phyloP scores from a whole-genome alignment of 2,888 invertebrate species.

The Xylota segnis region DNA sequence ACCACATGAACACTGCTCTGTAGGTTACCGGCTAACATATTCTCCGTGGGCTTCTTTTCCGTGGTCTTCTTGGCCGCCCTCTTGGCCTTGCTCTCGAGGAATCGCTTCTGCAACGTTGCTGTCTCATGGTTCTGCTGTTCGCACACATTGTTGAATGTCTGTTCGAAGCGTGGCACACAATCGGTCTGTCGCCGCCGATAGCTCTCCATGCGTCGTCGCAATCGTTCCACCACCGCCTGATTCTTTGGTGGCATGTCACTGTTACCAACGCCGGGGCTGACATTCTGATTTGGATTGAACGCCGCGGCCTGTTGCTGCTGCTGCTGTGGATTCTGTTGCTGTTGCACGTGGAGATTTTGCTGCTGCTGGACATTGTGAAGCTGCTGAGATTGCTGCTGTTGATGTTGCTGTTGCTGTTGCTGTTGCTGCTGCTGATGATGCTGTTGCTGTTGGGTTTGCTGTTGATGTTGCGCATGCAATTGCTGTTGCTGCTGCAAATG shows the following conservation, averaged over 20 bases:
- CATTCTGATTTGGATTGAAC: slow-evolving; percentile 78
- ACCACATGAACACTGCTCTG: slow-evolving; percentile 92
- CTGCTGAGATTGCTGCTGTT: slow-evolving; percentile 81
- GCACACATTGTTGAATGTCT: slow-evolving; percentile 93
- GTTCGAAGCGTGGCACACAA: slow-evolving; percentile 94
- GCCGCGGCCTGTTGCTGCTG: slow-evolving; percentile 71
- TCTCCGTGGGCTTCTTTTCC: slow-evolving; percentile 86
- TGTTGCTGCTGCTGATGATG: slow-evolving; percentile 79
- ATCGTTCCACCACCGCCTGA: slow-evolving; percentile 94
- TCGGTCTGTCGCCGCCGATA: slow-evolving; percentile 94
- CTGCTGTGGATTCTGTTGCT: slow-evolving; percentile 80
- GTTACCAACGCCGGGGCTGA: slow-evolving; percentile 57
- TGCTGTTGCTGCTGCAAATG: slow-evolving; percentile 78
- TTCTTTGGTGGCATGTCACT: slow-evolving; percentile 91
- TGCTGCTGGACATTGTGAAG: slow-evolving; percentile 78
- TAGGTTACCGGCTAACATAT: slow-evolving; percentile 85
- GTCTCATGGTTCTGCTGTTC: slow-evolving; percentile 97
- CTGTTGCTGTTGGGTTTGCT: slow-evolving; percentile 78
- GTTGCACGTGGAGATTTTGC: slow-evolving; percentile 80
- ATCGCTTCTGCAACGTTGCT: slow-evolving; percentile 93
- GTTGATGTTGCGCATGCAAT: slow-evolving; percentile 76
- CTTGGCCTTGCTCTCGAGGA: slow-evolving; percentile 95
- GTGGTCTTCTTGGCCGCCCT: slow-evolving; percentile 94
- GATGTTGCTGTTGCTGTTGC: slow-evolving; percentile 77
- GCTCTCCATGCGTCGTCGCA: slow-evolving; percentile 93